Base-by-base conservation (phyloP, 2,113 vertebrate species). In the Nothocercus nigrocapillus region DNA sequence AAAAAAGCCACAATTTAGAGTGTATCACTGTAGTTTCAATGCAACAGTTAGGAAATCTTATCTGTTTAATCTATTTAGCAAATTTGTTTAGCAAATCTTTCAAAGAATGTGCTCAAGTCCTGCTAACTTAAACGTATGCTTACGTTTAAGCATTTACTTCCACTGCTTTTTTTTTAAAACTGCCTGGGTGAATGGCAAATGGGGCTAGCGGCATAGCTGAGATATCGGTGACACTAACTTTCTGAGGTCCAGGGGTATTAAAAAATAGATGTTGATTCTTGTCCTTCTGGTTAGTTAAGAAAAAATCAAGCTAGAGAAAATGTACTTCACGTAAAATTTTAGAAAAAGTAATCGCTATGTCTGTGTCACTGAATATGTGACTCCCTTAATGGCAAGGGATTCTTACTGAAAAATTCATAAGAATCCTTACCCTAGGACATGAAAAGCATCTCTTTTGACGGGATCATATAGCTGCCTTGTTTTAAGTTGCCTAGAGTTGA, bases 391-490 rank as follows among this genome's bases (percentile, higher is more conserved):
- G 67, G 53, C 17, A 1, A 3, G 9, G 34, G 40, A 85, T 2
- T 9, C 10, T 30, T 27, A 40, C 17, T 14, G 12, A 34, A 5
- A 32, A 0, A 0, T 24, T 11, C 10, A 6, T 18, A 16, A 49
- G 21, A 28, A 11, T 72, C 61, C 51, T 78, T 4, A 59, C 4
- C 8, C 4, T 5, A 15, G 12, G 7, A 89, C 62, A 53, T 22
- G 11, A 22, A 51, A 58, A 42, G 5, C 5, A 45, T 21, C 3
- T 45, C 9, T 75, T 10, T 73, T 74, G 63, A 47, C 2, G 18
- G 0, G 3, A 13, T 14, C 16, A 4, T 17, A 40, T 5, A 1
- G 17, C 30, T 7, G 0, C 9, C 8, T 8, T 5, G 8, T 34
- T 75, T 86, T 64, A 64, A 68, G 59, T 32, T 45, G 44, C 20